phyloP scores from a whole-genome alignment of 1,140 invertebrate genomes.

The Dreissena polymorpha region DNA sequence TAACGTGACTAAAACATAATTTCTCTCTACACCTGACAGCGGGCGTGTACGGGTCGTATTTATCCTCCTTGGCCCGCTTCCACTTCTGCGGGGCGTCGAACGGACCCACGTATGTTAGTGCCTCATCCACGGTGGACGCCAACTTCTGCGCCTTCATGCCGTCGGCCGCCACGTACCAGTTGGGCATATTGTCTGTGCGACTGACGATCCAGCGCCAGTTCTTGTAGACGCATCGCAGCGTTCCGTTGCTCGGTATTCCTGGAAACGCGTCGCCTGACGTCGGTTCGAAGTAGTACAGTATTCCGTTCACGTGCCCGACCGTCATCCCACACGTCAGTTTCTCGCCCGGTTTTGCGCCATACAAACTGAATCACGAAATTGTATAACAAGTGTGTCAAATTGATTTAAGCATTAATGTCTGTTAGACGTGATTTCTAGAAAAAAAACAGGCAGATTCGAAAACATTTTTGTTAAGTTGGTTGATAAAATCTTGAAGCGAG shows the following conservation, averaged over 20 bases:
- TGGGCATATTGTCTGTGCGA: conserved; percentile 62
- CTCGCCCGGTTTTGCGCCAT: conserved; percentile 29
- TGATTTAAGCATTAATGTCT: no score
- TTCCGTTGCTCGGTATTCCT: conserved; percentile 40
- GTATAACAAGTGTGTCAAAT: no score
- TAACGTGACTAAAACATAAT: no score
- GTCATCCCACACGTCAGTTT: conserved; percentile 45
- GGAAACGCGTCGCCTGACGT: conserved; percentile 36
- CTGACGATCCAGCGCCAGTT: conserved; percentile 61
- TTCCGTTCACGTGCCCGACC: conserved; percentile 62
- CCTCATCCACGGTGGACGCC: no score
- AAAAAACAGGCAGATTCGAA: not conserved
- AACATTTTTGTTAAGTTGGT: no score
- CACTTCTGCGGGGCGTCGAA: conserved; percentile 63
- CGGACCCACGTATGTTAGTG: conserved; percentile 58
- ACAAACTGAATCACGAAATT: conserved; percentile 39
- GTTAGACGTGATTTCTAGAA: not conserved
- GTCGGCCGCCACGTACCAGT: no score
- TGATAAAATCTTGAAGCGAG: no score
- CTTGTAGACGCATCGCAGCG: conserved; percentile 11
- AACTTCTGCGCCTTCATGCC: no score
- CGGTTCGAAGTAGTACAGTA: conserved; percentile 63
- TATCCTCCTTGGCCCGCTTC: conserved; percentile 51
- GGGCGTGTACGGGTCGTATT: conserved; percentile 38
- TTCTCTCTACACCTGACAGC: not conserved